A percentile compares a stretch with the other conserved stretches of the same genome.
Evolutionary conservation across 2,113 vertebrate species (phyloP).

Genomic region (Elephantulus edwardii): DNA sequence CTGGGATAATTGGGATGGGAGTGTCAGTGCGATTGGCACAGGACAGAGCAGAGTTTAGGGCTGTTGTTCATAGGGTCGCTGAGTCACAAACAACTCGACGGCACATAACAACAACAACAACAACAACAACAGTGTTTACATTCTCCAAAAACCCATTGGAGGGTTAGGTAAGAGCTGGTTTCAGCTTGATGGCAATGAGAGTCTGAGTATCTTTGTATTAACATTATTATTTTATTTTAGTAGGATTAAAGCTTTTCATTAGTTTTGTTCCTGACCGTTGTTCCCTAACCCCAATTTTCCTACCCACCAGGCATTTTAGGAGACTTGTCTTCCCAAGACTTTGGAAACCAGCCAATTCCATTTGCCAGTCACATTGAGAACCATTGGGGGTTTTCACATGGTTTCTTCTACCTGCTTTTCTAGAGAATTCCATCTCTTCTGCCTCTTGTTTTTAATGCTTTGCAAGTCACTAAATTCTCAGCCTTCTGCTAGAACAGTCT

Average conservation of each 20-base stretch:
- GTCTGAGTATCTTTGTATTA: no score
- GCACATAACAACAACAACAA: no score
- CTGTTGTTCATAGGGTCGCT: no score
- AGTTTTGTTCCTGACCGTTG: neutral
- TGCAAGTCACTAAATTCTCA: neutral
- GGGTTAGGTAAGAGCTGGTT: no score
- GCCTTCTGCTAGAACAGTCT: neutral
- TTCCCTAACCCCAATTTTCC: neutral
- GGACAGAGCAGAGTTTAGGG: no score
- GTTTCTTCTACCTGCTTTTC: neutral
- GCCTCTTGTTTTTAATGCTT: neutral
- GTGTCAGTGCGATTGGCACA: no score
- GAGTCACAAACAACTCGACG: no score
- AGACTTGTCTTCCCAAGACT: neutral
- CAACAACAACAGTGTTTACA: no score
- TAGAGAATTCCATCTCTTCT: neutral
- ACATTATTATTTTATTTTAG: neutral
- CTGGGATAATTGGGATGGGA: no score
- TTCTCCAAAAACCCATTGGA: no score
- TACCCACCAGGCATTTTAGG: neutral
- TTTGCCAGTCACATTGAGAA: neutral
- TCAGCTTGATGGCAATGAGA: no score
- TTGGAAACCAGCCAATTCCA: neutral
- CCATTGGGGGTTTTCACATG: neutral
- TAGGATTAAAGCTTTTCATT: neutral